Evolutionary conservation across 2,113 vertebrate species (phyloP), one percentile per base, ranked within the genome.

Genomic region (Aspidoscelis tigris): DNA sequence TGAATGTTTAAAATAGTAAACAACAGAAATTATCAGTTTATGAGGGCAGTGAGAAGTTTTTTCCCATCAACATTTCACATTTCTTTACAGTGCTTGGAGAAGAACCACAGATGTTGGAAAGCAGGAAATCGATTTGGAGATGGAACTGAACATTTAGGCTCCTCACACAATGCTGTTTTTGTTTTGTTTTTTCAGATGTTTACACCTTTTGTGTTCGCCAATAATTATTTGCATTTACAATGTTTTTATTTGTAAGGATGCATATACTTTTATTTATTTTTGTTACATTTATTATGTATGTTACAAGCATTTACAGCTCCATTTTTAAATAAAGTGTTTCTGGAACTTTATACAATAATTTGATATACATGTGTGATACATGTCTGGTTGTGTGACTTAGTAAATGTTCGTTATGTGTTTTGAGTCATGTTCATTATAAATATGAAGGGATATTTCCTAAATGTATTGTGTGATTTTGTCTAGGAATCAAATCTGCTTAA

Each of bases 321-420:
- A 97, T 96, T 97, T 97, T 97, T 97, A 98, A 97, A 98, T 98
- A 98, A 98, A 97, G 96, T 96, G 96, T 96, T 96, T 96, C 96
- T 96, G 96, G 96, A 96, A 96, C 95, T 96, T 96, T 94, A 95
- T 86, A 44, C 82, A 88, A 21, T 84, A 81, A 76, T 77, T n/a
- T 81, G 78, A 84, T 90, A 85, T 89, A 53, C 81, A 50, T 92
- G 76, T 44, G 58, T 93, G 80, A 87, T 86, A 61, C 58, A 61
- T 61, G 58, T 61, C 14, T 76, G 74, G 18, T 50, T 78, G 43
- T 84, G 70, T 74, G 55, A 80, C 44, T 18, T 21, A 82, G 12
- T 81, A 39, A 70, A 64, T 74, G 58, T 76, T 83, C 73, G 65
- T 73, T 12, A 21, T 71, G 58, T 85, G 58, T 65, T 69, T 74